Evolutionary conservation across 2,888 invertebrate genomes (phyloP).

Genomic region (Tenthredo distinguenda): DNA sequence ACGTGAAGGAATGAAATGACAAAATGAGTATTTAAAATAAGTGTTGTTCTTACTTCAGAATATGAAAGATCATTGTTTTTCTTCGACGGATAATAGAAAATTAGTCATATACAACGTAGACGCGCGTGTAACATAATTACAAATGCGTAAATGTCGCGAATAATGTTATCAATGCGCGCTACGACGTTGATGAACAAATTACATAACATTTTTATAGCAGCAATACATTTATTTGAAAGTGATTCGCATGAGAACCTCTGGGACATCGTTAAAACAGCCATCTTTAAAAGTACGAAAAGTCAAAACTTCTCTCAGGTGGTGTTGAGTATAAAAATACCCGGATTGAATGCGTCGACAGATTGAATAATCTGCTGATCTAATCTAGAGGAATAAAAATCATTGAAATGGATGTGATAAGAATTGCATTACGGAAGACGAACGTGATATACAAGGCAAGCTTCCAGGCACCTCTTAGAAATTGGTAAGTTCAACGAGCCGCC

Average conservation of each 20-base stretch:
- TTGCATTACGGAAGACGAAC: conserved; percentile 69
- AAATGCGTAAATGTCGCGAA: not conserved
- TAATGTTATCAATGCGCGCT: not conserved
- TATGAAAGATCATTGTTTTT: not conserved
- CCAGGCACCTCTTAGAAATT: conserved; percentile 66
- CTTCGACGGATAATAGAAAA: not conserved
- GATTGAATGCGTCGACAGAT: not conserved
- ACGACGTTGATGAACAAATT: not conserved
- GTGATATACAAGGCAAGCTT: conserved; percentile 69
- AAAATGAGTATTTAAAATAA: not conserved
- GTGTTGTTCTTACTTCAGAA: not conserved
- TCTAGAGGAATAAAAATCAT: not conserved
- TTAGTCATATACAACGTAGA: not conserved
- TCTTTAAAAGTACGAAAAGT: conserved; percentile 29
- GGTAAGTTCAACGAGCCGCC: conserved; percentile 63
- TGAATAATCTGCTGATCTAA: not conserved
- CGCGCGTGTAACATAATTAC: not conserved
- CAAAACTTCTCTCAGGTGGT: conserved; percentile 31
- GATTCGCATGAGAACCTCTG: not conserved
- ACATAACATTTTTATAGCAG: not conserved
- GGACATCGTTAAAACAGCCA: not conserved
- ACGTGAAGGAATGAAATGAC: not conserved
- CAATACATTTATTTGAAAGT: not conserved
- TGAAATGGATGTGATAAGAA: conserved; percentile 72
- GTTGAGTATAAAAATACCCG: conserved; percentile 27